Base-by-base conservation (phyloP, 37 sponge, comb jelly and placozoan species). In the Hexactinellida sp. region DNA sequence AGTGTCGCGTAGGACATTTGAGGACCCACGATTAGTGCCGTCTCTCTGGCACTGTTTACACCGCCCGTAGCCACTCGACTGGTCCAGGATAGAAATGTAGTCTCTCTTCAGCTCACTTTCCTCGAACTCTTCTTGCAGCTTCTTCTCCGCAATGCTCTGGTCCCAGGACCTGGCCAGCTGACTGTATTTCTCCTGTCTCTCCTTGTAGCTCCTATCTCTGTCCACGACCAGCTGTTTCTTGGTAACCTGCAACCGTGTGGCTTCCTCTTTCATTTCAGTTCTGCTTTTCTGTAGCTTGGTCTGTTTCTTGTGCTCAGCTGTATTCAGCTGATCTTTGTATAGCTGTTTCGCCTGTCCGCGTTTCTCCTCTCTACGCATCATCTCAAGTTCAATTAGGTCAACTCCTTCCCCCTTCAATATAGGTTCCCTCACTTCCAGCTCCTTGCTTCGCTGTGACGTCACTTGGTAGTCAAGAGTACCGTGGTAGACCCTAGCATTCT, bases 131-230 rank as follows among this genome's bases (percentile, higher is more conserved):
- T 23, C 34, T 63, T 63, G 76, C 34, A 10, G 5, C 76, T 63
- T 63, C 76, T n/a, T 63, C 76, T 63, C 76, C 5, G 76, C 76
- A n/a, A 63, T 63, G 34, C 76, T 63, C 76, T 63, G 76, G 76
- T 63, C 76, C 76, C 76, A 63, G 34, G 76, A 63, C 76, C 13
- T 63, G 13, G 76, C 76, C 34, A 63, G 34, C 34, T 63, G 76
- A 25, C 19, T 25, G 76, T 32, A 63, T n/a, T 63, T 63, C 32
- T 63, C 32, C 34, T 63, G 76, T 63, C 34, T 7, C 21, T 63
- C 76, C 13, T 28, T 63, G 76, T 25, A 63, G 34, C 76, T 63
- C 76, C 5, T 63, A 3, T 63, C 76, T 23, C 76, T 63, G 34
- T 63, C 76, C 76, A 25, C 28, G 19, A 63, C 76, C 34, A 63